phyloP scores from a whole-genome alignment of 2,888 invertebrate genomes.

The Leptogaster cylindrica region DNA sequence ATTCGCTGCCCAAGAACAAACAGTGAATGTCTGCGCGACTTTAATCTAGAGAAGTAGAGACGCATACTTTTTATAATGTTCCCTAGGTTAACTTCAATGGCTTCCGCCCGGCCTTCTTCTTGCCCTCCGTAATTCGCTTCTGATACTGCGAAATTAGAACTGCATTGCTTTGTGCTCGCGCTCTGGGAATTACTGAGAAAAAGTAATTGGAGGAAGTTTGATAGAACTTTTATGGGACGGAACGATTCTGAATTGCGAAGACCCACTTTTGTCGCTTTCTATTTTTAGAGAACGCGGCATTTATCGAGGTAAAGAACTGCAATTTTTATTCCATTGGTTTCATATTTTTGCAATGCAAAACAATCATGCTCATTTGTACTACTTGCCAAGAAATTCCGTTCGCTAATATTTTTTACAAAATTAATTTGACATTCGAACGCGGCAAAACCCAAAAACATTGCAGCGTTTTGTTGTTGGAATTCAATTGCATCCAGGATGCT shows the following conservation, averaged over 20 bases:
- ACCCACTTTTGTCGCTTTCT: no score
- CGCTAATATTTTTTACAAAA: no score
- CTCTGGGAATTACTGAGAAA: constrained; percentile 19
- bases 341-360: no score
- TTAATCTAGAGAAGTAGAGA: background rate
- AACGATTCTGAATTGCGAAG: constrained; percentile 2
- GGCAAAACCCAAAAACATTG: no score
- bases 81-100: constrained; percentile 14
- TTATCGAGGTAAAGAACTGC: no score
- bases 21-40: background rate
- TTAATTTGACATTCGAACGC: no score
- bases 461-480: no score
- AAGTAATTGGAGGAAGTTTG: constrained; percentile 38
- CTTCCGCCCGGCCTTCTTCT: constrained; percentile 5
- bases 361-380: no score
- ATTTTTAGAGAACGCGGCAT: no score
- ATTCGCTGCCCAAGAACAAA: constrained; percentile 54
- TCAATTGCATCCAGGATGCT: no score
- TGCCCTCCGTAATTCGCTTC: constrained; percentile 10
- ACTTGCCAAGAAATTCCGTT: no score
- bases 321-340: no score
- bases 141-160: constrained; percentile 22
- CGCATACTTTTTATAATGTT: constrained; percentile 21
- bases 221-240: constrained; percentile 27
- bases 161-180: background rate